phyloP scores from a whole-genome alignment of 2,888 invertebrate genomes.

The Phyto melanocephala region DNA sequence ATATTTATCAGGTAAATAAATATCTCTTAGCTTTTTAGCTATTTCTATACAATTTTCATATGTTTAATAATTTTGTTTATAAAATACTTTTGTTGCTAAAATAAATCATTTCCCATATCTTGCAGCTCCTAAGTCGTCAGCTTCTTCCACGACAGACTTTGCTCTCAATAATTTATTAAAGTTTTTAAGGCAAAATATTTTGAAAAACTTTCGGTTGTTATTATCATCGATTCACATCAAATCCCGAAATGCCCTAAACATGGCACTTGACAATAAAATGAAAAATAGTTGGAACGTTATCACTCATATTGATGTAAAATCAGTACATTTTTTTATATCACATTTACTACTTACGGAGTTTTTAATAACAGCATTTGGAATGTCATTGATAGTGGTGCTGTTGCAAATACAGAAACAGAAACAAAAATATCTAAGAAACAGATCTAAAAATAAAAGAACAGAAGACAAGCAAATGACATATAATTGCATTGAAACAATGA shows the following conservation, averaged over 20 bases:
- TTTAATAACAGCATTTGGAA: conserved; percentile 67
- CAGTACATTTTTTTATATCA: not conserved
- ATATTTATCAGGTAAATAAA: conserved; percentile 75
- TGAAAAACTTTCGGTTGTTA: not conserved
- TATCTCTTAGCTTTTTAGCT: not conserved
- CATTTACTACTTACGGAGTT: conserved; percentile 15
- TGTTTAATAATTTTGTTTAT: too few relatives aligned
- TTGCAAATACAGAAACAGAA: not conserved
- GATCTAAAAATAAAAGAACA: not conserved
- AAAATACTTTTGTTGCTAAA: too few relatives aligned
- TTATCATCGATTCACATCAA: not conserved
- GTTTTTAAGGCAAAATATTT: not conserved
- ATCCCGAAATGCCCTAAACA: conserved; percentile 3
- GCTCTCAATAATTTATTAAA: not conserved
- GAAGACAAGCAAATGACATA: conserved; percentile 1
- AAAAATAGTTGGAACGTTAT: conserved; percentile 33
- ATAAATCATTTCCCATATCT: not conserved
- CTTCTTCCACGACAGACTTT: conserved; percentile 17
- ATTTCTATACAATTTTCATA: not conserved
- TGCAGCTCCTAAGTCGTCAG: conserved; percentile 57
- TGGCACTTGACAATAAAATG: conserved; percentile 18
- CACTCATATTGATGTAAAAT: conserved; percentile 27
- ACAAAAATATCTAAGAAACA: conserved; percentile 1
- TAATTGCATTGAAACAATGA: conserved; percentile 28
- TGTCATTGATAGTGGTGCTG: conserved; percentile 19